Base-by-base conservation (phyloP, 1,140 invertebrate species). In the Fopius arisanus region DNA sequence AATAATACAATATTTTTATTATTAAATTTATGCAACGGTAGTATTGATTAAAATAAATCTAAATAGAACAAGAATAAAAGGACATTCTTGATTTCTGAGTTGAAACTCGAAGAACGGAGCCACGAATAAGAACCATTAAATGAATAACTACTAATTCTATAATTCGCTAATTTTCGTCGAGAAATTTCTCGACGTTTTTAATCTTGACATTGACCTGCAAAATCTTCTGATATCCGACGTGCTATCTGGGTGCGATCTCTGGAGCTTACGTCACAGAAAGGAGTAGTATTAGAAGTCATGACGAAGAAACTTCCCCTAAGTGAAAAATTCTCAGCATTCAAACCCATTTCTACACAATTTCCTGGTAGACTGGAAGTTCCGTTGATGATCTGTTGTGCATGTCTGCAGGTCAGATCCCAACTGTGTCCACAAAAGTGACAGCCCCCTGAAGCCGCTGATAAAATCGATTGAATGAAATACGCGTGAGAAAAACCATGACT, bases 401-500 rank as follows among this genome's bases (percentile, higher is more conserved):
- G 82, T 76, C 82, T 82, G 72, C 88, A 89, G 12, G 88, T 87
- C 26, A 87, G 78, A 67, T 91, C 86, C 91, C 90, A 91, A 12
- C 75, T 79, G 65, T 86, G 87, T 9, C 86, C 89, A 75, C 84
- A 84, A 70, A 91, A 91, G 0, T 81, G 86, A 74, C 90, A 91
- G 75, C 89, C 89, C 5, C 78, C 77, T 29, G 80, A 83, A 12
- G 66, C 26, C 4, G 77, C 77, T 0, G 78, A 70, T 5, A 87
- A 78, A 69, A 91, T 78, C 1, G 90, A 90, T 74, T 91, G 90
- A 0, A 87, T 91, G 63, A 91, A 88, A n/a, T 90, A 87, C 5
- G 89, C 7, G 51, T 91, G 90, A 0, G 90, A 88, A 2, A 89
- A 85, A 5, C 90, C 90, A 74, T 91, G 90, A 70, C 89, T 91